These are phyloP conservation scores for Menidia beryllina DNA, from an alignment of 2,113 vertebrate species.

Conservation along the genomic window DNA sequence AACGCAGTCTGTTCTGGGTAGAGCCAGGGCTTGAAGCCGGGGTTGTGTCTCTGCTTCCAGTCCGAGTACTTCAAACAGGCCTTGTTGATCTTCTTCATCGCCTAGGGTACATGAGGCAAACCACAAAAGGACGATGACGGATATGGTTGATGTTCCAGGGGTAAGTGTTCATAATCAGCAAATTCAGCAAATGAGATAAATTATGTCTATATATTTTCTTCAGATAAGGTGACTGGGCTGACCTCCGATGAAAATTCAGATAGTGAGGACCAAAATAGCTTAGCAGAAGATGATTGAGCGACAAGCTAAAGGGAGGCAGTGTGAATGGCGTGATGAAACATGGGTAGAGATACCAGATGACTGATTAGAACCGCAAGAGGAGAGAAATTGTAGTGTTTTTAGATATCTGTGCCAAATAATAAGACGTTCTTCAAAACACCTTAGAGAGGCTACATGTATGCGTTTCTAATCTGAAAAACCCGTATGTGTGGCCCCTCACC, in stretches of 20 bases:
- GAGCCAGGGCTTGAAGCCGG: conserved; percentile 91
- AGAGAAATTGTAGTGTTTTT: not conserved
- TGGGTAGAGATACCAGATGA: no score
- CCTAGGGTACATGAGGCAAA: conserved; percentile 72
- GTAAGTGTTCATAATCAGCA: not conserved
- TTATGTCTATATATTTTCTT: not conserved
- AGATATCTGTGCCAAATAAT: not conserved
- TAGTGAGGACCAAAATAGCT: conserved; percentile 3
- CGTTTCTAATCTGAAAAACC: no score
- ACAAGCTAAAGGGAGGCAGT: conserved; percentile 4
- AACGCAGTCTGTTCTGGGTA: conserved; percentile 91
- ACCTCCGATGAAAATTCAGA: not conserved
- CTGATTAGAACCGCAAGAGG: not conserved
- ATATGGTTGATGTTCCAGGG: not conserved
- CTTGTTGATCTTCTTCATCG: conserved; percentile 94
- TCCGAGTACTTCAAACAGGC: conserved; percentile 91
- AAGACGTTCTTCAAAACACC: not conserved
- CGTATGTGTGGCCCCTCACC: no score
- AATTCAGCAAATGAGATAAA: not conserved
- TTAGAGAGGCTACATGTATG: no score
- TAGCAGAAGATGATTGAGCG: conserved; percentile 20
- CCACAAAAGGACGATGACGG: not conserved
- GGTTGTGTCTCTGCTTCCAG: conserved; percentile 92
- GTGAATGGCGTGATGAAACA: not conserved
- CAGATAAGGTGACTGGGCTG: conserved; percentile 1